These are phyloP conservation scores for Tiliacea aurago DNA, from an alignment of 2,888 invertebrate species.

Conservation along the genomic window DNA sequence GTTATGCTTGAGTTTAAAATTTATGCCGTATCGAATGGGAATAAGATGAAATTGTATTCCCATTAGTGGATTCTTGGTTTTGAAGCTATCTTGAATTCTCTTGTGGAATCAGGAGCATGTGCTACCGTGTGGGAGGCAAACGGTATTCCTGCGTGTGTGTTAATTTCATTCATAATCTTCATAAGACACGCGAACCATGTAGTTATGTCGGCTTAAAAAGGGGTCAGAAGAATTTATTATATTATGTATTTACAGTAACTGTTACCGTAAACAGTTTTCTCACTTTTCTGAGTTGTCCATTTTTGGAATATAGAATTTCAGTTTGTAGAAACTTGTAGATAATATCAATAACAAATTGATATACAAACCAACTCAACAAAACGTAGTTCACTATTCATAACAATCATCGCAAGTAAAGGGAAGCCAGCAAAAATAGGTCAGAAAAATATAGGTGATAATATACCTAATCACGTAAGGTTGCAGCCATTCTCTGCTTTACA, in stretches of 20 bases:
- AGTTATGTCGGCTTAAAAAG: constrained; percentile 13
- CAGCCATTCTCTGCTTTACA: constrained; percentile 27
- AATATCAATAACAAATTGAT: constrained; percentile 10
- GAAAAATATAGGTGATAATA: constrained; percentile 29
- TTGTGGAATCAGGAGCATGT: constrained; percentile 7
- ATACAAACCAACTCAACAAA: constrained; percentile 3
- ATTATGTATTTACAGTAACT: not conserved
- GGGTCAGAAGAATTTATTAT: not conserved
- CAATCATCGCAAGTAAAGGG: constrained; percentile 4
- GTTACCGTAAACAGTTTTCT: not conserved
- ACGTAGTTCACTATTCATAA: constrained; percentile 17
- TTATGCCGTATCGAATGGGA: constrained; percentile 51
- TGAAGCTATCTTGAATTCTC: constrained; percentile 29
- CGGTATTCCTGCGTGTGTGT: constrained; percentile 41
- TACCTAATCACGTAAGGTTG: constrained; percentile 27
- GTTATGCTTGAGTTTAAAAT: constrained; percentile 51
- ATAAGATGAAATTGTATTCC: constrained; percentile 58
- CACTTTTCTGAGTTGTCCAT: no score
- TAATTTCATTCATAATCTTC: constrained; percentile 48
- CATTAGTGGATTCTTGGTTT: constrained; percentile 46
- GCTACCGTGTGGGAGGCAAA: constrained; percentile 18
- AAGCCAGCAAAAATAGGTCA: constrained; percentile 48
- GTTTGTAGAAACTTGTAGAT: not conserved
- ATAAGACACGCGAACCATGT: constrained; percentile 32
- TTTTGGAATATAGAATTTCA: not conserved